Evolutionary conservation across 2,888 invertebrate species (phyloP), one percentile per base, ranked within the genome.

Genomic region (Philopedon plagiatum): DNA sequence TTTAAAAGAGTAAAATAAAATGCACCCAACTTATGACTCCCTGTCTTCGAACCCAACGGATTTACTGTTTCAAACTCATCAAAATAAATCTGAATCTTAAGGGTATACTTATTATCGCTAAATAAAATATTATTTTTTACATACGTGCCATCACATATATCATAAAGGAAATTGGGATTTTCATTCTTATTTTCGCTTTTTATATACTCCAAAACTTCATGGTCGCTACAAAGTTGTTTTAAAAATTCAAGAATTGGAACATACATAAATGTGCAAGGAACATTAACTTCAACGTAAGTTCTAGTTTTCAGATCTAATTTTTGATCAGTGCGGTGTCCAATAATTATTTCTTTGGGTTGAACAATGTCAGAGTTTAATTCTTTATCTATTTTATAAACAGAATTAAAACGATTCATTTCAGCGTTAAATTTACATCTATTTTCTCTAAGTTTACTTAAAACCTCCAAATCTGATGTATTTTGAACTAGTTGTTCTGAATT

Each of bases 31-130:
- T 77, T 77, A 54, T 77, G 75, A n/a, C 57, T 32, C 9, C 75
- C 73, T 13, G 71, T 72, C 74, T 77, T 77, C 4, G 71, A 69
- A 0, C 76, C 76, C 5, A 77, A 39, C 8, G 76, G 77, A 54
- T 68, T 65, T 32, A 46, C 46, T 1, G 60, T 63, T 64, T 76
- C 76, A 67, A 75, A 76, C 63, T 77, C 75, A 70, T 77, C 77
- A 37, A 64, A 76, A 63, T 66, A 76, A 11, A 76, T 15, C 29
- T 76, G 72, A 19, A 76, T 29, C 62, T 74, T 70, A 18, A 75
- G 60, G 7, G 44, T 46, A 51, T 56, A 57, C 11, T 56, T 56
- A 49, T 62, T 19, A 7, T 62, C 21, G 13, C 18, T 5, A 51
- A 46, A 46, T 71, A 67, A 26, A 9, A 11, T n/a, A 56, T 26